phyloP scores from a whole-genome alignment of 2,888 invertebrate species.

The Pimpla rufipes region DNA sequence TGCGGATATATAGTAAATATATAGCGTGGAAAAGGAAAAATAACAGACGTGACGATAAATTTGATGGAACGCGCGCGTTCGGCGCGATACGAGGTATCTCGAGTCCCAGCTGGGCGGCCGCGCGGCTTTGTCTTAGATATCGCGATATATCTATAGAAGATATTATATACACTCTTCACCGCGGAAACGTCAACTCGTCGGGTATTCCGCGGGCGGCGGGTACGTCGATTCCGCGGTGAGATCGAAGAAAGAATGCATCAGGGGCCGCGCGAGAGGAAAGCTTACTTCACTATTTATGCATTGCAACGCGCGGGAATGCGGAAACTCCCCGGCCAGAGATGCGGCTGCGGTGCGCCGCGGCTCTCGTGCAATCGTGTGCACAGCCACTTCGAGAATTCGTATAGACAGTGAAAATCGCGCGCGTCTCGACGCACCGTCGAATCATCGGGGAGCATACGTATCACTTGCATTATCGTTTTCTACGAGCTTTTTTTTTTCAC shows the following conservation, averaged over 20 bases:
- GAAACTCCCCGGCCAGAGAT: conserved; percentile 33
- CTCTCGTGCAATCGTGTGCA: conserved; percentile 1
- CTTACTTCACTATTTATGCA: conserved; percentile 67
- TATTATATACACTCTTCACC: neutral
- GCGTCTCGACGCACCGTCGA: neutral
- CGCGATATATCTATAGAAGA: neutral
- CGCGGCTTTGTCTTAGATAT: neutral
- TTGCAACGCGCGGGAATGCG: conserved; percentile 56
- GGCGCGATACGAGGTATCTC: neutral
- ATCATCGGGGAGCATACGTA: neutral
- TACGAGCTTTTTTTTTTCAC: neutral
- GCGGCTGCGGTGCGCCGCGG: conserved; percentile 38
- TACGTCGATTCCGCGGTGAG: neutral
- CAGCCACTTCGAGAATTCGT: conserved; percentile 17
- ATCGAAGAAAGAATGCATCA: conserved; percentile 28
- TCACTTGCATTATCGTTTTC: neutral
- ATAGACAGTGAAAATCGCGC: neutral
- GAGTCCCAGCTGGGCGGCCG: neutral
- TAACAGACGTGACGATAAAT: conserved; percentile 12
- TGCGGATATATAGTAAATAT: neutral
- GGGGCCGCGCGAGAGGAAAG: conserved; percentile 23
- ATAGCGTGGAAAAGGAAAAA: neutral
- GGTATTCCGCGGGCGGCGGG: neutral
- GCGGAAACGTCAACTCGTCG: neutral
- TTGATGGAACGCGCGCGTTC: conserved; percentile 6